Evolutionary conservation across 2,113 vertebrate genomes (phyloP).

Genomic region (Macrotus californicus): DNA sequence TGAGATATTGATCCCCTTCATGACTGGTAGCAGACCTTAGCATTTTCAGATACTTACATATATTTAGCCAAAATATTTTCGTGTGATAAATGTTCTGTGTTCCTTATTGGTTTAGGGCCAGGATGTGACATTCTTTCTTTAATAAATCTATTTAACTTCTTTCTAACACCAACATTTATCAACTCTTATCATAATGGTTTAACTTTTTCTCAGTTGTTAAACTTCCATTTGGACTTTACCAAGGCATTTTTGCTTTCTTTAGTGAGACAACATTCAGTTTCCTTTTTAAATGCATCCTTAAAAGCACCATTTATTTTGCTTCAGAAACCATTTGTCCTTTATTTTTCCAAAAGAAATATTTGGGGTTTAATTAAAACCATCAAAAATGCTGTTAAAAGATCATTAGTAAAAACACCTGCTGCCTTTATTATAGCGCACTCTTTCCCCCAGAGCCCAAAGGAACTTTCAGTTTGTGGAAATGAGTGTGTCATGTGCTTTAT

Average conservation of each 20-base stretch:
- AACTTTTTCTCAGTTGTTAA: constrained; percentile 5
- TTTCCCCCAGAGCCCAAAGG: not conserved
- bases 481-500: not conserved
- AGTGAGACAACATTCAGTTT: not conserved
- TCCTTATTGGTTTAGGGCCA: not conserved
- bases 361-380: constrained; percentile 67
- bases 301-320: constrained; percentile 47
- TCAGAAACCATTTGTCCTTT: constrained; percentile 53
- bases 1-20: not conserved
- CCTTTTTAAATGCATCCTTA: not conserved
- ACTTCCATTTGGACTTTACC: not conserved
- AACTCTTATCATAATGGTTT: not conserved
- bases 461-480: constrained; percentile 23
- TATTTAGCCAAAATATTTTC: not conserved
- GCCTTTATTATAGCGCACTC: constrained; percentile 10
- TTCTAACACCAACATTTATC: not conserved
- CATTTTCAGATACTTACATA: not conserved
- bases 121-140: not conserved
- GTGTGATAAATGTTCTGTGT: not conserved
- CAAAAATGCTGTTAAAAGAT: constrained; percentile 63
- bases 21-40: not conserved
- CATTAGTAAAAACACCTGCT: constrained; percentile 61
- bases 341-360: constrained; percentile 66
- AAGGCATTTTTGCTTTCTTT: not conserved
- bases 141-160: not conserved